Evolutionary conservation across 2,113 vertebrate species (phyloP), one percentile per base, ranked within the genome.

Genomic region (Oostethus manadensis): DNA sequence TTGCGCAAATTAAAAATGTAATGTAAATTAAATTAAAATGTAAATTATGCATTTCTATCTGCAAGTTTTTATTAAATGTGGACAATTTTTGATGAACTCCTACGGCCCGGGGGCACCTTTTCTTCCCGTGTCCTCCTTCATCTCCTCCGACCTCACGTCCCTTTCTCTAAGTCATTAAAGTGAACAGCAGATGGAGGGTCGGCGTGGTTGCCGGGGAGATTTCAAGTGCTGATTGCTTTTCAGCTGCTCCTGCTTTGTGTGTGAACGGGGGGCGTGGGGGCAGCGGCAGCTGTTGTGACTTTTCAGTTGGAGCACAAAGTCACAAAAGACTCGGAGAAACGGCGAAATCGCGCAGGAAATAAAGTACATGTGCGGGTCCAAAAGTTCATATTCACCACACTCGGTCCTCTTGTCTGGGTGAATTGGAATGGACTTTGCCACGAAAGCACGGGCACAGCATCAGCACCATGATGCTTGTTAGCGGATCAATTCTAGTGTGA

Each of bases 181-280:
- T 73, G 74, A 58, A 65, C 73, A 83, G 86, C 87, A 90, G 87
- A 84, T 67, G 26, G 63, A 79, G 70, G 69, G 70, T 59, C 44
- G 66, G 76, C 62, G n/a, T 53, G 66, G 80, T 86, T 83, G 78
- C 81, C 42, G 48, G 79, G 79, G 80, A 80, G 83, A 86, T 77
- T 77, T 77, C 69, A 76, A 84, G 74, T 51, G 67, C 29, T 73
- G 63, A 73, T 73, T 76, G 49, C 23, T 1, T 68, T 74, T 84
- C 69, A 73, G 78, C 71, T 76, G 67, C 58, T 51, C 51, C 29
- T 17, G 20, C 18, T 45, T 50, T 16, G 51, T 61, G 58, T 35
- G 69, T 68, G 60, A 68, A 49, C 46, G 61, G 18, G 14, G 72
- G 61, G 47, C 21, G 18, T 68, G 60, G 69, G 42, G 59, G 22